These are phyloP conservation scores for Lindbergichthys nudifrons DNA, from an alignment of 2,797 vertebrate genomes.

Conservation along the genomic window DNA sequence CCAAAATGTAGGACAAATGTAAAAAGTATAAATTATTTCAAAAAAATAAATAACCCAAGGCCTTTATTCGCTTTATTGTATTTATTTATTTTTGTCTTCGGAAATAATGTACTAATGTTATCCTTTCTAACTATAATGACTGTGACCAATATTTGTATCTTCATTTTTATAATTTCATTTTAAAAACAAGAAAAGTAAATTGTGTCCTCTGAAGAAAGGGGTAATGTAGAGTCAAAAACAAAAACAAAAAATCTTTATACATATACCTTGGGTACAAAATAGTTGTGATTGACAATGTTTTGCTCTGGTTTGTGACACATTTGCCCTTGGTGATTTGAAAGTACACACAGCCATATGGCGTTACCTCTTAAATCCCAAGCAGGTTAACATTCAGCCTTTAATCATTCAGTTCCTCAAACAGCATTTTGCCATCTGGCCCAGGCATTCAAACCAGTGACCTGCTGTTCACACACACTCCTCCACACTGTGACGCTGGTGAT, in stretches of 20 bases:
- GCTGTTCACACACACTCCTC: conserved; percentile 38
- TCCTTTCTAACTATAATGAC: too few species aligned
- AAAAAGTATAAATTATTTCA: neutral
- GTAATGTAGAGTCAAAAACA: too few species aligned
- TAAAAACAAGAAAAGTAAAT: too few species aligned
- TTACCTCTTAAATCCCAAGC: neutral
- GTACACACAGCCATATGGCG: conserved; percentile 9
- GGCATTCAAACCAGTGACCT: conserved; percentile 38
- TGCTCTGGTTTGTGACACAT: neutral
- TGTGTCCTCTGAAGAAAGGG: too few species aligned
- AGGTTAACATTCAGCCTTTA: conserved; percentile 10
- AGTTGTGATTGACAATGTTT: neutral
- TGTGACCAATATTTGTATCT: too few species aligned
- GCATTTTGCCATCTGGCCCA: conserved; percentile 54
- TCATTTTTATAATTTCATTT: too few species aligned
- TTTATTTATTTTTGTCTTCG: too few species aligned
- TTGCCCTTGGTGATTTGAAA: conserved; percentile 5
- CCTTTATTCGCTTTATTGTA: too few species aligned
- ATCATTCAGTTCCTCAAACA: conserved; percentile 36
- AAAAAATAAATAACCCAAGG: too few species aligned
- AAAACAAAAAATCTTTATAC: too few species aligned
- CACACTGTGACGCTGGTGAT: conserved; percentile 1
- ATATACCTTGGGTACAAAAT: neutral
- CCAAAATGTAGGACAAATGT: neutral
- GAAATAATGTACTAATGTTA: too few species aligned